Evolutionary conservation across 2,113 vertebrate species (phyloP).

Genomic region (Siniperca knerii): DNA sequence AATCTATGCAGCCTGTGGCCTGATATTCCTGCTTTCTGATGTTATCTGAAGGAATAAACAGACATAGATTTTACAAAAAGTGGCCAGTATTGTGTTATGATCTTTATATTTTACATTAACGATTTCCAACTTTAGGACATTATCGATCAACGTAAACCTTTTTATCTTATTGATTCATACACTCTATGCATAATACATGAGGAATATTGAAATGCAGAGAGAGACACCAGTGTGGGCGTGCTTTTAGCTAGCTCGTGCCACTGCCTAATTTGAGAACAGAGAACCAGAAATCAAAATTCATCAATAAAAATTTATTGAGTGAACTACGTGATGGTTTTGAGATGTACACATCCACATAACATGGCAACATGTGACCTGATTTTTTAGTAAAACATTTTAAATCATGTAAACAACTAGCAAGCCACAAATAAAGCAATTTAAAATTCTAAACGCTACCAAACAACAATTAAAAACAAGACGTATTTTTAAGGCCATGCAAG

Average conservation of each 20-base stretch:
- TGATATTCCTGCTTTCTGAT: not conserved
- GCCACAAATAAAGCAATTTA: not conserved
- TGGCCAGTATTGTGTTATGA: not conserved
- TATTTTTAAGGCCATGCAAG: not conserved
- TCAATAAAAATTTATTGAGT: conserved; percentile 32
- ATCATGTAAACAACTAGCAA: not conserved
- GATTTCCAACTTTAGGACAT: conserved; percentile 12
- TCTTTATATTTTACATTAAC: conserved; percentile 27
- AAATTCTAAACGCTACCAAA: not conserved
- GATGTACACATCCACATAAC: not conserved
- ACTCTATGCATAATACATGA: conserved; percentile 46
- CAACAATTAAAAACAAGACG: not conserved
- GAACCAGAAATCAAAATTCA: conserved; percentile 18
- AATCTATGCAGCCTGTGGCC: not conserved
- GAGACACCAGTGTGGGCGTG: not conserved
- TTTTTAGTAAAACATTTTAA: not conserved
- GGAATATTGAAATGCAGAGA: not conserved
- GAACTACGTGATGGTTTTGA: conserved; percentile 3
- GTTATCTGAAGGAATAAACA: conserved; percentile 4
- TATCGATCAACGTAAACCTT: conserved; percentile 16
- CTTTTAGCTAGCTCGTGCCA: not conserved
- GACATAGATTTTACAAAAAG: conserved; percentile 15
- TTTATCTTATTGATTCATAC: conserved; percentile 41
- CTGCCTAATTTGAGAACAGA: not conserved
- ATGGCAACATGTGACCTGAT: not conserved